Conservation (phyloP, 2,113 vertebrate genomes). For the Odontophorus gujanensis region DNA sequence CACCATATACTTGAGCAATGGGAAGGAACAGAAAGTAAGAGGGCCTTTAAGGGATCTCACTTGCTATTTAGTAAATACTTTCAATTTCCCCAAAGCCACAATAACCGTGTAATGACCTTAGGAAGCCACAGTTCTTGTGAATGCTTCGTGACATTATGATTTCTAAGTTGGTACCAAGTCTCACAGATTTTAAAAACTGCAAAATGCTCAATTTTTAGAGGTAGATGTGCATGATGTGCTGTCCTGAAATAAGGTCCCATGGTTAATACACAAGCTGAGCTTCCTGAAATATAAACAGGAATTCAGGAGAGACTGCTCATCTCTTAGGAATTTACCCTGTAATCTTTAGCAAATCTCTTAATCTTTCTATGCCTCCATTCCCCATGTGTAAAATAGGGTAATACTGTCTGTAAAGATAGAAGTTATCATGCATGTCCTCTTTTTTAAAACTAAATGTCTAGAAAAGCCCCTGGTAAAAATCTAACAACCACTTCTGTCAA, state of each 20-base stretch:
- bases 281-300: not conserved
- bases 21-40: constrained; percentile 23
- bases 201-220: not conserved
- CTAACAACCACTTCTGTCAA: not conserved
- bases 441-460: not conserved
- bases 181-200: fast-evolving
- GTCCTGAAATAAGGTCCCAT: not conserved
- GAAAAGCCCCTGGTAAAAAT: not conserved
- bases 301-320: not conserved
- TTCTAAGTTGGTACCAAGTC: not conserved
- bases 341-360: constrained; percentile 23
- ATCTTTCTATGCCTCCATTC: not conserved
- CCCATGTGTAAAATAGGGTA: not conserved
- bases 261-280: not conserved
- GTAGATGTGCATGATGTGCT: not conserved
- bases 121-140: not conserved
- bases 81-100: not conserved
- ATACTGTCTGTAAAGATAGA: not conserved
- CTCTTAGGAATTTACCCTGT: not conserved
- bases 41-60: not conserved
- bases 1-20: not conserved
- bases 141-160: not conserved
- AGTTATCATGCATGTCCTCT: not conserved
- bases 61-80: constrained; percentile 40
- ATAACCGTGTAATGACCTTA: constrained; percentile 7